phyloP scores from a whole-genome alignment of 2,113 vertebrate genomes.

The Oxyura jamaicensis region DNA sequence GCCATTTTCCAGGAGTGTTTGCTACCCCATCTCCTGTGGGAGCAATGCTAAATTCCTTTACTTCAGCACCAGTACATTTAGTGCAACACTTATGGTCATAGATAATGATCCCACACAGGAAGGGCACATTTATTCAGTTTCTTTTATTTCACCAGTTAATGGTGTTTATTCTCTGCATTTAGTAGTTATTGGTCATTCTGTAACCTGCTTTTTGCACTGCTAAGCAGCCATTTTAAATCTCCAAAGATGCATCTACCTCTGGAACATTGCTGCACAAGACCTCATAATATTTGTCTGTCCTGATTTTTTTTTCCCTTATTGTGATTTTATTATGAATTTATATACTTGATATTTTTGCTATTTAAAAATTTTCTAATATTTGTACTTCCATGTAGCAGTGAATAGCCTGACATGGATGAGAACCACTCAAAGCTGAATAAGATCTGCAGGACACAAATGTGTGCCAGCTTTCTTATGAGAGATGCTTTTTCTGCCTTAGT shows the following conservation, averaged over 20 bases:
- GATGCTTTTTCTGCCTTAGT: background rate
- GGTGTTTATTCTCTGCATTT: background rate
- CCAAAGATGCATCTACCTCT: background rate
- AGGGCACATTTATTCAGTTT: background rate
- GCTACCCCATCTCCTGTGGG: background rate
- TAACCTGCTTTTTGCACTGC: background rate
- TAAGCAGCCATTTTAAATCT: background rate
- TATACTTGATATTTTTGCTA: background rate
- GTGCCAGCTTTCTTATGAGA: background rate
- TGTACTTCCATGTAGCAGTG: background rate
- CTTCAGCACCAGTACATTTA: background rate
- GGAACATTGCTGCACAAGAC: background rate
- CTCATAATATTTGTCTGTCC: background rate
- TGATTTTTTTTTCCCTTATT: background rate
- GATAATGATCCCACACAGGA: background rate
- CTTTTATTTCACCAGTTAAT: background rate
- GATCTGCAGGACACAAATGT: background rate
- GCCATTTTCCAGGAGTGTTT: background rate
- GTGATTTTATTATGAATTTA: background rate
- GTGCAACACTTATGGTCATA: background rate
- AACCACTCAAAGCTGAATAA: background rate
- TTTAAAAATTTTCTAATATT: background rate
- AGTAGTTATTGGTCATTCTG: background rate
- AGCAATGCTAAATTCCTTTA: background rate
- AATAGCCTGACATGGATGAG: accelerated